Evolutionary conservation across 2,888 invertebrate genomes (phyloP), one percentile per base, ranked within the genome.

Genomic region (Lithophane ornitopus): DNA sequence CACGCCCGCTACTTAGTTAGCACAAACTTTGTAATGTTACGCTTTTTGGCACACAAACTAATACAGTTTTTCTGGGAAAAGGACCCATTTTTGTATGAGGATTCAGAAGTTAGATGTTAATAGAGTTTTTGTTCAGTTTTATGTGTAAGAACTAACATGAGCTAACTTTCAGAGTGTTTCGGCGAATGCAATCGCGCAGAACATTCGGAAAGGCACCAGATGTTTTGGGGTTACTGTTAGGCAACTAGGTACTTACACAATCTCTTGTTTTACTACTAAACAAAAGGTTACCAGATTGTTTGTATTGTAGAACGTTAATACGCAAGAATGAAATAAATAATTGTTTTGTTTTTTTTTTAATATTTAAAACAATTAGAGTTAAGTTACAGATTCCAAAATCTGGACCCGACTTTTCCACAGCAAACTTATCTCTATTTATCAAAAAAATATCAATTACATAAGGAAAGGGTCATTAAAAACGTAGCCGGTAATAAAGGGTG

Each of bases 41-140:
- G 68, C 52, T 78, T 85, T 85, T 86, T 87, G 83, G 87, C 85
- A 78, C 39, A 54, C 22, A 61, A 65, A 70, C 61, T 54, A 82
- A 79, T 58, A 62, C 63, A 71, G 65, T 74, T 86, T 82, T 84
- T 76, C 34, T 46, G n/a, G 16, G n/a, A 52, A 66, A 39, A 52
- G n/a, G 14, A n/a, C 12, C 39, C 28, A 61, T 67, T 73, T 85
- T 85, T 78, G 70, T 70, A 26, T 65, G 11, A 46, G 52, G 41
- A 74, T 85, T 71, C 58, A 49, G 28, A 73, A 70, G 68, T 77
- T 81, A 28, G 74, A 59, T 75, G 54, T 68, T 81, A 61, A 61
- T 68, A 74, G 52, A 69, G 72, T 67, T 77, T 81, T 66, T 63
- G 74, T 39, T 41, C 9, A n/a, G 26, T 63, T 75, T 52, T 65